Evolutionary conservation across 2,797 vertebrate species (phyloP).

Genomic region (Semaprochilodus insignis): DNA sequence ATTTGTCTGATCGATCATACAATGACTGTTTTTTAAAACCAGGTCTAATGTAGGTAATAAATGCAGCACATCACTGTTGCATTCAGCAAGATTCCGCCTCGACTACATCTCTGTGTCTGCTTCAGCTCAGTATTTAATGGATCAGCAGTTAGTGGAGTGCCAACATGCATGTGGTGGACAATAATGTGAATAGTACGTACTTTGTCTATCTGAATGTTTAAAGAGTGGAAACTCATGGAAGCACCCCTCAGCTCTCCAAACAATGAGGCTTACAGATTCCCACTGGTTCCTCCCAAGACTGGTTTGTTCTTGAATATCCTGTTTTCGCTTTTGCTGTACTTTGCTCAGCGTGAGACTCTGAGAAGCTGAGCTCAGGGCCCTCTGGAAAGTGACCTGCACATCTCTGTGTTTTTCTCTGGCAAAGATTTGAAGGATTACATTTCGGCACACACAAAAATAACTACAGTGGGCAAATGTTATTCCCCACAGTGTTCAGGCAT

Average conservation of each 20-base stretch:
- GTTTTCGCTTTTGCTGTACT: background rate
- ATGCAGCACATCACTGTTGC: too few relatives aligned
- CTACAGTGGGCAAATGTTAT: background rate
- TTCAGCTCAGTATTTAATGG: too few relatives aligned
- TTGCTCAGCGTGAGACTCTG: background rate
- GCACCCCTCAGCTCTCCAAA: background rate
- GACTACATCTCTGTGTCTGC: too few relatives aligned
- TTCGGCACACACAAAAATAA: background rate
- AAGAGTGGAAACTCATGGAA: background rate
- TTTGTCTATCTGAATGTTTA: background rate
- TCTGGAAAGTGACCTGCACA: background rate
- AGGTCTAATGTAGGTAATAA: too few relatives aligned
- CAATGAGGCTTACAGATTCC: background rate
- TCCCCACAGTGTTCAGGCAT: background rate
- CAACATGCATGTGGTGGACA: too few relatives aligned
- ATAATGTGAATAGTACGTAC: too few relatives aligned
- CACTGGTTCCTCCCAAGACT: background rate
- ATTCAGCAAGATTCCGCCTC: too few relatives aligned
- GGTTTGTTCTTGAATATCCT: background rate
- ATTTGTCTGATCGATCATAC: too few relatives aligned
- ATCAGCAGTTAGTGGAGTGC: too few relatives aligned
- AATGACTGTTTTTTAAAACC: too few relatives aligned
- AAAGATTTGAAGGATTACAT: background rate
- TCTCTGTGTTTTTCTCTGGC: background rate
- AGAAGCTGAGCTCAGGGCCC: background rate